A percentile compares a stretch with the other conserved stretches of the same genome.
These are phyloP conservation scores for Tiphia femorata DNA, from an alignment of 2,888 invertebrate genomes.

Conservation along the genomic window DNA sequence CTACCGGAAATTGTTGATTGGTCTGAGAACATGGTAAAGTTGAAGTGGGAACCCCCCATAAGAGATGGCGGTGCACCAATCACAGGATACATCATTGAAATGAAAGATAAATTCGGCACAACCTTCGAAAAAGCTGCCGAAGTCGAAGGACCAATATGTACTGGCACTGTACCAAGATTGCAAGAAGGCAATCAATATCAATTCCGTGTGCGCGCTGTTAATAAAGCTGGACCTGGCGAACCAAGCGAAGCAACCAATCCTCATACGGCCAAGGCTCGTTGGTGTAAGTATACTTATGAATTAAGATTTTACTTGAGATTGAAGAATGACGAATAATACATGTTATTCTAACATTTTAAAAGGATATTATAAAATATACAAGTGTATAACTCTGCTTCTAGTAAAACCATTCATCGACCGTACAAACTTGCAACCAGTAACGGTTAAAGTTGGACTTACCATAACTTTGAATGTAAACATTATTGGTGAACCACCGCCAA, in stretches of 20 bases:
- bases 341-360: neutral
- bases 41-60: slow-evolving; percentile 92
- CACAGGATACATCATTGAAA: slow-evolving; percentile 92
- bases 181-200: slow-evolving; percentile 97
- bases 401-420: slow-evolving; percentile 96
- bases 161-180: slow-evolving; percentile 89
- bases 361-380: neutral
- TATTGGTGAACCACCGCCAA: slow-evolving; percentile 94
- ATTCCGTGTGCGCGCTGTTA: slow-evolving; percentile 93
- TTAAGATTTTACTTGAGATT: neutral
- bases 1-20: slow-evolving; percentile 91
- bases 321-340: neutral
- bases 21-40: slow-evolving; percentile 90
- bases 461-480: slow-evolving; percentile 90
- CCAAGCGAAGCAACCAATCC: slow-evolving; percentile 93
- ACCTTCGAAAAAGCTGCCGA: slow-evolving; percentile 89
- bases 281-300: slow-evolving; percentile 76
- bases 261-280: slow-evolving; percentile 90
- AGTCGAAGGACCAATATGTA: slow-evolving; percentile 85
- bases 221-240: slow-evolving; percentile 94
- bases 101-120: slow-evolving; percentile 89
- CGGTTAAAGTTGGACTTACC: slow-evolving; percentile 90
- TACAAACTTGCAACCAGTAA: slow-evolving; percentile 85
- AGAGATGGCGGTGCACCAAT: slow-evolving; percentile 95
- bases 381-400: no score